Conservation (phyloP, 2,113 vertebrate genomes). For the Rhipidura dahli region DNA sequence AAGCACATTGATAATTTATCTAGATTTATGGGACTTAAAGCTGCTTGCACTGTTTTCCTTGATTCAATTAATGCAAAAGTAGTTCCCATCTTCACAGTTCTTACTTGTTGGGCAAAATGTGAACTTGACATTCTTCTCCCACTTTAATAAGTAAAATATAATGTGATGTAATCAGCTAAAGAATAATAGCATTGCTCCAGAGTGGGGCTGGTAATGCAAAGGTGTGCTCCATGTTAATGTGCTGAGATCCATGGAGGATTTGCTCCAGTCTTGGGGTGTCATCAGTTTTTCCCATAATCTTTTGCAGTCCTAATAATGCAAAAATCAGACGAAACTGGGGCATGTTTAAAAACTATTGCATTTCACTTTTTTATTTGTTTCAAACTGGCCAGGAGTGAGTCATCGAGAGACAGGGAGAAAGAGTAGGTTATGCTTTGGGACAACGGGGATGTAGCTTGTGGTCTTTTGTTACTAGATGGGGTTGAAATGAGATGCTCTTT, state of each 20-base stretch:
- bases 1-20: slow-evolving; percentile 61
- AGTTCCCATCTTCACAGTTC: background rate
- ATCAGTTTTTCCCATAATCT: background rate
- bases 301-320: background rate
- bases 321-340: background rate
- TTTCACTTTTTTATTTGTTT: background rate
- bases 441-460: background rate
- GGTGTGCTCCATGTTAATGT: background rate
- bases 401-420: background rate
- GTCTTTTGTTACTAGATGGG: background rate
- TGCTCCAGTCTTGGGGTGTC: background rate
- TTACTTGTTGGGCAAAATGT: slow-evolving; percentile 18
- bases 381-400: background rate
- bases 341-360: background rate
- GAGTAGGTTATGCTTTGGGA: background rate
- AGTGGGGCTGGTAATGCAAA: background rate
- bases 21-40: slow-evolving; percentile 53
- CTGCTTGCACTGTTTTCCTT: background rate
- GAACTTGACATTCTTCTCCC: background rate
- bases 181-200: background rate
- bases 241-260: background rate
- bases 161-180: background rate
- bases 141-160: slow-evolving; percentile 16
- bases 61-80: slow-evolving; percentile 55
- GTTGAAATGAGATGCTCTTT: background rate